Evolutionary conservation across 2,888 invertebrate species (phyloP).

Genomic region (Bibio marci): DNA sequence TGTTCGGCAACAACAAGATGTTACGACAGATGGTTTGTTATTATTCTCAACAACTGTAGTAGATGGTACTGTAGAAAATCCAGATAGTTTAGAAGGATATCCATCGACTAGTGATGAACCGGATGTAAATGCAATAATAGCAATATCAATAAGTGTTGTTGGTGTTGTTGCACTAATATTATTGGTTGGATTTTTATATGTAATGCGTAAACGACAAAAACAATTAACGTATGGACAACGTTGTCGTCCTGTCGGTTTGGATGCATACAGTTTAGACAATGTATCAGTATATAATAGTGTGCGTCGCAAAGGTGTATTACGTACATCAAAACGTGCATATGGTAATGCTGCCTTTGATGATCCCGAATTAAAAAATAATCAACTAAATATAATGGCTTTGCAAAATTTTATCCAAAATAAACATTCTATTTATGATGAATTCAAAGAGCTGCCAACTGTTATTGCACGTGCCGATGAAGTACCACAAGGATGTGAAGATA

Average conservation of each 20-base stretch:
- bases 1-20: background rate
- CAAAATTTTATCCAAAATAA: constrained; percentile 53
- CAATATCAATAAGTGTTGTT: constrained; percentile 64
- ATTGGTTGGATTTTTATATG: constrained; percentile 53
- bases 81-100: too few relatives aligned
- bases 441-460: constrained; percentile 62
- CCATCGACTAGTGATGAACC: constrained; percentile 21
- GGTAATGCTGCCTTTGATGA: constrained; percentile 85
- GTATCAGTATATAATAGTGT: constrained; percentile 67
- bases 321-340: constrained; percentile 72
- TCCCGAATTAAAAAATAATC: constrained; percentile 49
- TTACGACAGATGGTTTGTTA: too few relatives aligned
- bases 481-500: constrained; percentile 72
- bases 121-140: constrained; percentile 55
- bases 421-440: constrained; percentile 64
- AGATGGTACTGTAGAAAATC: too few relatives aligned
- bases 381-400: constrained; percentile 61
- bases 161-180: constrained; percentile 61
- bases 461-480: constrained; percentile 64
- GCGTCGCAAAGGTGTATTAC: constrained; percentile 52
- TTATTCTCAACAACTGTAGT: too few relatives aligned
- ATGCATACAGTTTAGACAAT: constrained; percentile 80
- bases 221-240: constrained; percentile 69
- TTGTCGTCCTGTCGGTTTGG: constrained; percentile 73
- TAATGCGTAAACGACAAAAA: constrained; percentile 66